Conservation (phyloP, 2,888 invertebrate species). For the Diarsia dahlii region DNA sequence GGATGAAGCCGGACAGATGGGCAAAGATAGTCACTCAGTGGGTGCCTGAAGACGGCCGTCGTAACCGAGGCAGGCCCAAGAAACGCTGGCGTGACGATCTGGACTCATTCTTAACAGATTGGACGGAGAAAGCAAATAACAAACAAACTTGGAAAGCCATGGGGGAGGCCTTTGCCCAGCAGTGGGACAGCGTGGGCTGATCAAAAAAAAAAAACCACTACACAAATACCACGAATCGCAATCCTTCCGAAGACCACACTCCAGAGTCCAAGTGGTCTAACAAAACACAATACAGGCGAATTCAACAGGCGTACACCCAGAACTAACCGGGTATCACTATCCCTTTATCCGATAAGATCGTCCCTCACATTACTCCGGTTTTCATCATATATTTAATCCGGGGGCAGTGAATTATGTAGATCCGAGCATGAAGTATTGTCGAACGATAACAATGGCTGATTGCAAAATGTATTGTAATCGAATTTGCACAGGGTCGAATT, state of each 20-base stretch:
- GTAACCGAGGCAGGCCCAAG: too few relatives aligned
- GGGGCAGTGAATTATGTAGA: conserved; percentile 48
- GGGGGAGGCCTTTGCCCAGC: too few relatives aligned
- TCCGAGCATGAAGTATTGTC: conserved; percentile 42
- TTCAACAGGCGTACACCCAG: conserved; percentile 66
- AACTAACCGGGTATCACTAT: conserved; percentile 60
- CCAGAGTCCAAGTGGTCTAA: conserved; percentile 9
- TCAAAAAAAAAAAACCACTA: too few relatives aligned
- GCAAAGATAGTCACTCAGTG: too few relatives aligned
- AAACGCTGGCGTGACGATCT: too few relatives aligned
- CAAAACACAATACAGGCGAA: conserved; percentile 54
- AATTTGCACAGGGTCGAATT: background rate
- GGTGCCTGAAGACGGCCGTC: too few relatives aligned
- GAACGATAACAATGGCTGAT: conserved; percentile 52
- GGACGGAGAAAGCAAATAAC: too few relatives aligned
- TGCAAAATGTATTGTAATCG: conserved; percentile 54
- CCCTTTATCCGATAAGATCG: conserved; percentile 50
- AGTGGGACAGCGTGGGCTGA: too few relatives aligned
- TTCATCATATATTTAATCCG: conserved; percentile 58
- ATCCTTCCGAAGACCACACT: background rate
- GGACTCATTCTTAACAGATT: too few relatives aligned
- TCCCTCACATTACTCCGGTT: conserved; percentile 46
- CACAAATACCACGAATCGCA: background rate
- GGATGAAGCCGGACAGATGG: too few relatives aligned
- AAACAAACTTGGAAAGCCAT: too few relatives aligned